Percentiles rank a stretch among this genome's conserved stretches.
Conservation (phyloP, 2,888 invertebrate species). For the Linyphia triangularis region DNA sequence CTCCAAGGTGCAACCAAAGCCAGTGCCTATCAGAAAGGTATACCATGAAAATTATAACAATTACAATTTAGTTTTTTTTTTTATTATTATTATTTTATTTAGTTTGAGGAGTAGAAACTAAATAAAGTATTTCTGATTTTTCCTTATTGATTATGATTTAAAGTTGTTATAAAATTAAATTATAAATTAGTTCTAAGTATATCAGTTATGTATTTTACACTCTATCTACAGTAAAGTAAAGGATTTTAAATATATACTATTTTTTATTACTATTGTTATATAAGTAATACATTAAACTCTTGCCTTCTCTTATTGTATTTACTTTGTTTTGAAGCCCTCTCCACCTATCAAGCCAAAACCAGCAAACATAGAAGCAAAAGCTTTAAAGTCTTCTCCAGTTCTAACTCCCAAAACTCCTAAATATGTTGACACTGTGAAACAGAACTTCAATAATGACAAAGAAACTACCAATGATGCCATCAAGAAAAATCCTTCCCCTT, state of each 20-base stretch:
- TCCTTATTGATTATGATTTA: neutral
- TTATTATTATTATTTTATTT: neutral
- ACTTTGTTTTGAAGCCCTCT: constrained; percentile 54
- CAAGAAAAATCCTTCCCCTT: constrained; percentile 23
- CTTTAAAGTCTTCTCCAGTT: constrained; percentile 25
- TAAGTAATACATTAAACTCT: too few relatives aligned
- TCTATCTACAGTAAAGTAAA: too few relatives aligned
- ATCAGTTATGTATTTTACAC: too few relatives aligned
- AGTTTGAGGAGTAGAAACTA: too few relatives aligned
- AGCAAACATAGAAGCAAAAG: neutral
- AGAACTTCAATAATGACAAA: constrained; percentile 20
- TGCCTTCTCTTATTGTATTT: too few relatives aligned
- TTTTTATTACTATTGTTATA: too few relatives aligned
- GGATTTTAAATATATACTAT: too few relatives aligned
- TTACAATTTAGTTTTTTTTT: neutral
- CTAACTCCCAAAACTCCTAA: constrained; percentile 37
- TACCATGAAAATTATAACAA: neutral
- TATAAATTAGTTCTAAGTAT: too few relatives aligned
- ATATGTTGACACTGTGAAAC: constrained; percentile 34
- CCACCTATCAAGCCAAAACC: constrained; percentile 51
- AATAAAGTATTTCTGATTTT: neutral
- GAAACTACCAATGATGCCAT: constrained; percentile 15
- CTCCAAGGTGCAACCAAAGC: constrained; percentile 22
- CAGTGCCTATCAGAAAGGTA: constrained; percentile 51
- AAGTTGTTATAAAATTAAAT: neutral